A percentile compares a stretch with the other conserved stretches of the same genome.
phyloP scores from a whole-genome alignment of 2,797 vertebrate species.

The Heliangelus exortis region DNA sequence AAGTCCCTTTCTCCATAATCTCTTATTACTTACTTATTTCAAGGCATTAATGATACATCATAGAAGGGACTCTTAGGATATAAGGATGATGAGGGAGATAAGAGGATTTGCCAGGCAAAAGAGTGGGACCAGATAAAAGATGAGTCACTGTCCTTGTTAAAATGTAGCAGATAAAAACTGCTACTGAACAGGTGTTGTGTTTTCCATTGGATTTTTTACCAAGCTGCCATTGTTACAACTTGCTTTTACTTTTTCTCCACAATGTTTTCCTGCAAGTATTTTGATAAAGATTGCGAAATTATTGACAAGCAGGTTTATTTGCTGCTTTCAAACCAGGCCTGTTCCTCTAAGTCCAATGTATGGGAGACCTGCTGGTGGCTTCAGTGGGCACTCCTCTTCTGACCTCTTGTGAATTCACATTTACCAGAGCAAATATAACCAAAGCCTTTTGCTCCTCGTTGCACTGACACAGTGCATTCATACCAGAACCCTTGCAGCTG shows the following conservation, averaged over 20 bases:
- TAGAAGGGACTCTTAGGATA: background rate
- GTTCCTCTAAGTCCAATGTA: background rate
- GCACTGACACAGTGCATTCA: background rate
- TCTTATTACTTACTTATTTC: background rate
- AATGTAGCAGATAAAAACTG: background rate
- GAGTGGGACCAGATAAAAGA: slow-evolving; percentile 3
- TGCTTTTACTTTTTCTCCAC: background rate
- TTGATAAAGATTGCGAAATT: background rate
- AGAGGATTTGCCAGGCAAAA: background rate
- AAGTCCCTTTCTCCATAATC: background rate
- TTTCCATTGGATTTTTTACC: background rate
- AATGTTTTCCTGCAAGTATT: background rate
- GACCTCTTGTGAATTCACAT: background rate
- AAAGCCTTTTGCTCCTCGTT: background rate
- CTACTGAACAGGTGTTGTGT: background rate
- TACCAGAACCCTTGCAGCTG: background rate
- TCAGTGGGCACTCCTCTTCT: background rate
- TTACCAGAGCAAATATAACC: background rate
- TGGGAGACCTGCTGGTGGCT: background rate
- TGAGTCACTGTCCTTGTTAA: slow-evolving; percentile 7
- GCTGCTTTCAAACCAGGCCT: background rate
- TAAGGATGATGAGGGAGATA: background rate
- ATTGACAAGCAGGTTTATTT: background rate
- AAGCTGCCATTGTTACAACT: background rate
- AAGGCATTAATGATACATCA: background rate